Evolutionary conservation across 53 echinoderm and acorn worm genomes (phyloP), one percentile per base, ranked within the genome.

Genomic region (Apostichopus leukothele): DNA sequence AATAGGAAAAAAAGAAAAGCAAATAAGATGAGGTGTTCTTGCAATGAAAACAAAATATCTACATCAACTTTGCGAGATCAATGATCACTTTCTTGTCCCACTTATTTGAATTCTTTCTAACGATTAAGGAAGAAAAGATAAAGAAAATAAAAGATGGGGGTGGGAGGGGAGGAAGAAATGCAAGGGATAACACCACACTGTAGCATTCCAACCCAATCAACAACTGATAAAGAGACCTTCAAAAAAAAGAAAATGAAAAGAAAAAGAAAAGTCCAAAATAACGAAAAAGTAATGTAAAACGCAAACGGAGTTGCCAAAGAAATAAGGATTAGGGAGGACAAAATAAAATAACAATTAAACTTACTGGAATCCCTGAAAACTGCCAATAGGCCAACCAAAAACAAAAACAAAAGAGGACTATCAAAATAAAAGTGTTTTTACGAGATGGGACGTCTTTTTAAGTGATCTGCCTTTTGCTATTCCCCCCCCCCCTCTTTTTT

Each of bases 291-390:
- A 71, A 0, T 71, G 5, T 19, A 71, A 19, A 18, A n/a, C 0
- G 71, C 71, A 71, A 71, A 71, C 71, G 5, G 18, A n/a, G 13
- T 71, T 71, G 20, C 20, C 71, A 71, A 71, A 71, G 14, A 21
- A 39, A 39, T 39, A 39, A 71, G 71, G 71, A 18, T 68, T 71
- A 6, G 14, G 71, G 71, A 71, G 71, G 18, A 71, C 71, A 71
- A 71, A 71, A 39, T 39, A 3, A 39, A 39, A 71, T 71, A 71
- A 71, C 71, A 71, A 16, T 71, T 81, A 81, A 20, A 81, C 81
- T 81, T 81, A 81, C 81, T 81, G 81, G 21, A 54, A 57, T 22
- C 81, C 81, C 81, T 81, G 81, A 81, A 81, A 81, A 81, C 81
- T 81, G 81, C 59, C 60, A 81, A 25, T 81, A 54, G 23, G 22